Evolutionary conservation across 1,140 invertebrate species (phyloP), one percentile per base, ranked within the genome.

Genomic region (Melipona quadrifasciata): DNA sequence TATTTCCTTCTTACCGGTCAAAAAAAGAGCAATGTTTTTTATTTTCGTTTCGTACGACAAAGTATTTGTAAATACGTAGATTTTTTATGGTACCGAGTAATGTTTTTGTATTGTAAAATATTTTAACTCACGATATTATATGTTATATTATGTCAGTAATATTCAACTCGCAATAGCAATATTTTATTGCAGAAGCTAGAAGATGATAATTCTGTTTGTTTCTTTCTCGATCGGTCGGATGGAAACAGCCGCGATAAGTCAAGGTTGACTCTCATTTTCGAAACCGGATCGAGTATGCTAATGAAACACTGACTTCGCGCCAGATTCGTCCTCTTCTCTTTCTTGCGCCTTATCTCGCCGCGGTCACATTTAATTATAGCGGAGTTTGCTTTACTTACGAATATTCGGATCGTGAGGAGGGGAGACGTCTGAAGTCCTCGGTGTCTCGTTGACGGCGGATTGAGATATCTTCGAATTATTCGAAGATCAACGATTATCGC

Each of bases 211-310:
- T 39, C 39, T 5, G 5, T 19, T 11, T 34, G 34, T n/a, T 34
- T 58, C 14, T 55, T 81, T 5, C 27, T 39, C 3, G 10, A 61
- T 47, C 10, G n/a, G 14, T 5, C 27, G 5, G 53, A 79, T 70
- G 53, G 53, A 39, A 67, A 53, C 39, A 21, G 47, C 6, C 8
- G 39, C 12, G 53, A 2, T 16, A n/a, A 58, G 31, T 51, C 76
- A 72, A 84, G 77, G 77, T 65, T 80, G 57, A 11, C 16, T 61
- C 8, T n/a, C 78, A 65, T 84, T 79, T 72, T 84, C 76, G 68
- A 84, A 31, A 78, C 53, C 82, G 31, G 68, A 57, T 80, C 82
- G 57, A 11, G 47, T 80, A 84, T 84, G 82, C 77, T 64, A 84
- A 80, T 80, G 76, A n/a, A 39, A 72, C 58, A n/a, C 68, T 47